phyloP scores from a whole-genome alignment of 2,797 vertebrate genomes.

The Megaceryle alcyon region DNA sequence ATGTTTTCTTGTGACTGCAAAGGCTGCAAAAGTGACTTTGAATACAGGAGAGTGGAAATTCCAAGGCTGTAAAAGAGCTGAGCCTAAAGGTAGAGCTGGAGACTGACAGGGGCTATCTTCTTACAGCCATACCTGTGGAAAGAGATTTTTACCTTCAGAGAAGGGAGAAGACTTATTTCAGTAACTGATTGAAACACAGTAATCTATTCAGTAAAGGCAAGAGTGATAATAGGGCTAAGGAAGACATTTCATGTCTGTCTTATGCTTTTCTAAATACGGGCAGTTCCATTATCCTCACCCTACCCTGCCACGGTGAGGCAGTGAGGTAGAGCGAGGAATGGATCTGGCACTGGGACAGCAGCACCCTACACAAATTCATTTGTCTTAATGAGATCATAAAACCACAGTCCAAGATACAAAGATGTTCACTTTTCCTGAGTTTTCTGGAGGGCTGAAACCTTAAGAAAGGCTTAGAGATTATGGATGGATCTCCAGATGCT shows the following conservation, averaged over 20 bases:
- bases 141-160: not conserved
- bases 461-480: not conserved
- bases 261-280: not conserved
- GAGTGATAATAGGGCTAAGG: not conserved
- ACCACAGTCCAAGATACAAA: not conserved
- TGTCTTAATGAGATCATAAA: not conserved
- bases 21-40: slow-evolving; percentile 7
- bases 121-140: not conserved
- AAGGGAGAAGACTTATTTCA: not conserved
- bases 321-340: not conserved
- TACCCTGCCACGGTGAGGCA: not conserved
- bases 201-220: not conserved
- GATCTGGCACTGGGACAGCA: not conserved
- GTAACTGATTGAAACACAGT: not conserved
- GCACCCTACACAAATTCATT: not conserved
- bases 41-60: not conserved
- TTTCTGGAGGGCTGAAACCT: not conserved
- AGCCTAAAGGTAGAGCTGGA: not conserved
- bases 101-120: not conserved
- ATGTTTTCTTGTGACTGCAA: not conserved
- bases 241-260: not conserved
- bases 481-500: not conserved
- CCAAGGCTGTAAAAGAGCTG: not conserved
- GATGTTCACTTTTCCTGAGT: not conserved
- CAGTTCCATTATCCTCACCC: not conserved